Evolutionary conservation across 2,888 invertebrate genomes (phyloP).

Genomic region (Tanaodytes sp.): DNA sequence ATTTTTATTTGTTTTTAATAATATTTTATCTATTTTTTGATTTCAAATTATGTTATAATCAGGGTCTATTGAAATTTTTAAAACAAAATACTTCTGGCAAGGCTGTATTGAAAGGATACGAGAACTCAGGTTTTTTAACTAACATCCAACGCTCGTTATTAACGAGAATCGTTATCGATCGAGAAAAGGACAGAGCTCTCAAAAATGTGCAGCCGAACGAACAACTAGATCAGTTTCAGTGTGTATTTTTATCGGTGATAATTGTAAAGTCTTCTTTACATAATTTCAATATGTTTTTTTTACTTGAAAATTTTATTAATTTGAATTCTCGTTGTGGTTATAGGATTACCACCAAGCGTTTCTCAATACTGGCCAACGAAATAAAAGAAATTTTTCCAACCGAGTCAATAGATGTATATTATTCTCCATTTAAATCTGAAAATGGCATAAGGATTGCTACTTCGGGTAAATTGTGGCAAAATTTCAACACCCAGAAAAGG

Average conservation of each 20-base stretch:
- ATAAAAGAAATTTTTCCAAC: slow-evolving; percentile 16
- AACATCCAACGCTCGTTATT: not conserved
- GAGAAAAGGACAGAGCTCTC: not conserved
- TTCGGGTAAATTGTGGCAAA: slow-evolving; percentile 8
- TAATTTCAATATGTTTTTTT: no score
- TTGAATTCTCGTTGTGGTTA: no score
- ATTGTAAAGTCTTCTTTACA: not conserved
- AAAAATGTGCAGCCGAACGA: not conserved
- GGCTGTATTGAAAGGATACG: slow-evolving; percentile 4
- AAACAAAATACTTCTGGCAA: not conserved
- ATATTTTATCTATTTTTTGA: not conserved
- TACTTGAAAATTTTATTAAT: no score
- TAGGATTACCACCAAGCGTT: slow-evolving; percentile 1
- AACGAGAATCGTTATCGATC: not conserved
- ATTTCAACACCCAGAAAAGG: slow-evolving; percentile 14
- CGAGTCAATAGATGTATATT: slow-evolving; percentile 11
- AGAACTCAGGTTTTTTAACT: not conserved
- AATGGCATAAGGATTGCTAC: slow-evolving; percentile 8
- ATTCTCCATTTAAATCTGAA: slow-evolving; percentile 15
- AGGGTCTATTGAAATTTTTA: not conserved
- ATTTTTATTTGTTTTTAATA: not conserved
- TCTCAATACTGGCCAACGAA: slow-evolving; percentile 2
- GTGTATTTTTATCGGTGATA: not conserved
- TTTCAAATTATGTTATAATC: not conserved
- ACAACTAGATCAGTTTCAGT: slow-evolving; percentile 1